phyloP scores from a whole-genome alignment of 2,888 invertebrate genomes.

The Xanthorhoe designata region DNA sequence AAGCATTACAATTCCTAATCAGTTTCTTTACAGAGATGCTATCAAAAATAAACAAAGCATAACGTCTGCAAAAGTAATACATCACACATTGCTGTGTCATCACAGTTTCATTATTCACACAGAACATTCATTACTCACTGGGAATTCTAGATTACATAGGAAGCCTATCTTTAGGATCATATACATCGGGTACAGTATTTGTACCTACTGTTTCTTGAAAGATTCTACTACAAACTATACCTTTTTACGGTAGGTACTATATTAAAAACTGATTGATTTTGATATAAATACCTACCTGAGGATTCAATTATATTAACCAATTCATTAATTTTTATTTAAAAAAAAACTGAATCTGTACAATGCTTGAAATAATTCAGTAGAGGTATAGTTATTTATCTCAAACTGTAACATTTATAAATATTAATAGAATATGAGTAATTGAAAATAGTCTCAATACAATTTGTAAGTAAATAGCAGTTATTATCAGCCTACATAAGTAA shows the following conservation, averaged over 20 bases:
- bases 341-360: too few species aligned
- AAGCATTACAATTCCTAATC: not conserved
- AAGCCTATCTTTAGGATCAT: conserved; percentile 19
- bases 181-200: not conserved
- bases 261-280: too few species aligned
- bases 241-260: not conserved
- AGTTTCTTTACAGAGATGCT: conserved; percentile 7
- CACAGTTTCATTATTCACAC: conserved; percentile 46
- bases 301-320: too few species aligned
- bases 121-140: conserved; percentile 45
- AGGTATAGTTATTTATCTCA: too few species aligned
- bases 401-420: too few species aligned
- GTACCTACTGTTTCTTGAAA: not conserved
- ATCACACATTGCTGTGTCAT: conserved; percentile 45
- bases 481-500: too few species aligned
- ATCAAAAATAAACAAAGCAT: conserved; percentile 39
- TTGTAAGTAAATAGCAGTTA: too few species aligned
- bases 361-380: too few species aligned
- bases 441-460: too few species aligned
- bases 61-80: conserved; percentile 42
- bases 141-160: conserved; percentile 43
- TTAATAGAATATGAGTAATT: too few species aligned
- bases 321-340: too few species aligned
- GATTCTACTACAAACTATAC: not conserved
- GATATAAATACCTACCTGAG: too few species aligned